Evolutionary conservation across 2,113 vertebrate species (phyloP).

Genomic region (Nesogale talazaci): DNA sequence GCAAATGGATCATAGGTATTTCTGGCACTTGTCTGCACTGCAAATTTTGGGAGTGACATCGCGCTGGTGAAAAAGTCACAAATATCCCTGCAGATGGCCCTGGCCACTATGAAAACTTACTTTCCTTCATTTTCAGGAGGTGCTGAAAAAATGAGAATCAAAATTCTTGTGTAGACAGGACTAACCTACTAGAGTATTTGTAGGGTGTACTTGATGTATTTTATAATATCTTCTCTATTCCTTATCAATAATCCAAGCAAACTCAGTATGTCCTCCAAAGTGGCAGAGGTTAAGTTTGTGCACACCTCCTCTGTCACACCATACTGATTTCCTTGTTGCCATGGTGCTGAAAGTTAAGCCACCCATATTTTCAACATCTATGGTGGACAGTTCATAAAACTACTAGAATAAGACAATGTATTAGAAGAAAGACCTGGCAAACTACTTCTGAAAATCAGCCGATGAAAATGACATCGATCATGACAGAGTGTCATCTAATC

Average conservation of each 20-base stretch:
- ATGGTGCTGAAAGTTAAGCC: too few relatives aligned
- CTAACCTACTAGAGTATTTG: neutral
- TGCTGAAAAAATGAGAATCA: conserved; percentile 13
- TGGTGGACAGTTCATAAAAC: too few relatives aligned
- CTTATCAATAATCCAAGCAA: neutral
- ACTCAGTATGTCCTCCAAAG: neutral
- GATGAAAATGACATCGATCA: too few relatives aligned
- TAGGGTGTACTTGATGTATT: neutral
- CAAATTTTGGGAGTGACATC: too few relatives aligned
- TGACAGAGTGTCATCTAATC: too few relatives aligned
- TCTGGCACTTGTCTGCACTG: too few relatives aligned
- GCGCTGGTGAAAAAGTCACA: neutral
- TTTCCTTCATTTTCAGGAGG: neutral
- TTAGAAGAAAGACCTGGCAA: too few relatives aligned
- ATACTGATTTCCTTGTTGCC: too few relatives aligned
- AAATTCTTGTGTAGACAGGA: conserved; percentile 34
- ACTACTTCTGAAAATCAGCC: too few relatives aligned
- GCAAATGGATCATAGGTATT: too few relatives aligned
- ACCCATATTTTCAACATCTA: too few relatives aligned
- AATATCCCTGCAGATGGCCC: neutral
- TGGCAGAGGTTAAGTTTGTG: neutral
- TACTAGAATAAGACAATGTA: too few relatives aligned
- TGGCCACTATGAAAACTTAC: neutral
- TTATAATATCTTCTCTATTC: neutral
- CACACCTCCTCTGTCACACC: neutral